A percentile compares a stretch with the other conserved stretches of the same genome.
phyloP scores from a whole-genome alignment of 1,140 invertebrate genomes.

The Charaxes varanes region DNA sequence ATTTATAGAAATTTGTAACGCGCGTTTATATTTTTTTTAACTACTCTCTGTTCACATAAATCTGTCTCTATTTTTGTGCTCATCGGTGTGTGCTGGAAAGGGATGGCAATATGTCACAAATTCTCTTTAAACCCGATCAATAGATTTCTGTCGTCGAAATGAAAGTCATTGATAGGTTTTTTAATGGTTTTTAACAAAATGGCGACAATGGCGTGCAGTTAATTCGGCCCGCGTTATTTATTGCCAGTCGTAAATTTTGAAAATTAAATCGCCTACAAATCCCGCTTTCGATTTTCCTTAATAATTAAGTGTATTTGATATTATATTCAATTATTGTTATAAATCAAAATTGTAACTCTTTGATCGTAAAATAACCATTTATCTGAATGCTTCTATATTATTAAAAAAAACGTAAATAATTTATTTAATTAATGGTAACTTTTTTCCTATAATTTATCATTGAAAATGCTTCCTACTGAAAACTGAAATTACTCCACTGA shows the following conservation, averaged over 20 bases:
- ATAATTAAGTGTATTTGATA: slow-evolving; percentile 29
- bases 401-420: too few species aligned
- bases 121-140: slow-evolving; percentile 24
- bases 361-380: too few species aligned
- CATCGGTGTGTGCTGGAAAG: slow-evolving; percentile 28
- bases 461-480: too few species aligned
- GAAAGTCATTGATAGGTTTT: slow-evolving; percentile 63
- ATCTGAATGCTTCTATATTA: too few species aligned
- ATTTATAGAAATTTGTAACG: slow-evolving; percentile 71
- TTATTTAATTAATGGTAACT: too few species aligned
- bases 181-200: slow-evolving; percentile 68
- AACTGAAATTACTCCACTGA: too few species aligned
- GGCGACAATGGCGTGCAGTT: slow-evolving; percentile 56
- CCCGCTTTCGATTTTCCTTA: slow-evolving; percentile 35
- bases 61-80: slow-evolving; percentile 20
- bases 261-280: slow-evolving; percentile 67
- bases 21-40: slow-evolving; percentile 47
- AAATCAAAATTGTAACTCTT: slow-evolving; percentile 50
- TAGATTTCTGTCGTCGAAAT: slow-evolving; percentile 47
- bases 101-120: slow-evolving; percentile 20
- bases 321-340: slow-evolving; percentile 40
- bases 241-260: slow-evolving; percentile 59
- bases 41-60: slow-evolving; percentile 24
- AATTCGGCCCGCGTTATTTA: slow-evolving; percentile 56
- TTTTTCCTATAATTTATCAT: too few species aligned